phyloP scores from a whole-genome alignment of 1,140 invertebrate species.

The Drosophila orena region DNA sequence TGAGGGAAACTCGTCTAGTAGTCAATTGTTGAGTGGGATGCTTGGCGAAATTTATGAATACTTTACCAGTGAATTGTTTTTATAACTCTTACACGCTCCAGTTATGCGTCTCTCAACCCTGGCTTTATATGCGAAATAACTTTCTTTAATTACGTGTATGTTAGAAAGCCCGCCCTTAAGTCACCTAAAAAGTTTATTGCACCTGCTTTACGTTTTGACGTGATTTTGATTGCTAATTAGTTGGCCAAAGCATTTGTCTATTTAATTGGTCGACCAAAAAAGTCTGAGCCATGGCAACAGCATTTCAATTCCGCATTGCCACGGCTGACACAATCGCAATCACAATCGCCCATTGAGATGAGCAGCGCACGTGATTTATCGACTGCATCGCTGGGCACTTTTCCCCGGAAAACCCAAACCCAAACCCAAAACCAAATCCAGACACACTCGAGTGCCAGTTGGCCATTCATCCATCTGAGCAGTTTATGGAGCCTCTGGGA shows the following conservation, averaged over 20 bases:
- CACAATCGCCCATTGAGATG: slow-evolving; percentile 23
- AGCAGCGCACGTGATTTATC: slow-evolving; percentile 41
- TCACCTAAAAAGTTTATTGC: not conserved
- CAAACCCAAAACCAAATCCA: slow-evolving; percentile 14
- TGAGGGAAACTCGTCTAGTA: slow-evolving; percentile 27
- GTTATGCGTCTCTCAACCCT: not conserved
- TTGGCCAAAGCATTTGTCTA: slow-evolving; percentile 6
- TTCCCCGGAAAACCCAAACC: slow-evolving; percentile 7
- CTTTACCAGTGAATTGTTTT: not conserved
- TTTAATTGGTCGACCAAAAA: slow-evolving; percentile 21
- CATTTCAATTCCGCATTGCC: slow-evolving; percentile 14
- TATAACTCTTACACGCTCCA: not conserved
- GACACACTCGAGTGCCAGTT: slow-evolving; percentile 30
- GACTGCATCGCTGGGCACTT: slow-evolving; percentile 31
- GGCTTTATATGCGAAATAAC: too few relatives aligned
- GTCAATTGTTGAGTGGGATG: slow-evolving; percentile 17
- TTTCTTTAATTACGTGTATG: not conserved
- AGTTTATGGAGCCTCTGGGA: not conserved
- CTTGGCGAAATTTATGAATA: slow-evolving; percentile 16
- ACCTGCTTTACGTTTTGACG: not conserved
- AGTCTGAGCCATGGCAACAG: slow-evolving; percentile 16
- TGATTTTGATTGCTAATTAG: slow-evolving; percentile 18
- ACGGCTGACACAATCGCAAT: slow-evolving; percentile 8
- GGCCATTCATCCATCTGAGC: slow-evolving; percentile 20
- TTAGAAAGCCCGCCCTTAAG: not conserved